Conservation (phyloP, 2,888 invertebrate species). For the Nemurella pictetii region DNA sequence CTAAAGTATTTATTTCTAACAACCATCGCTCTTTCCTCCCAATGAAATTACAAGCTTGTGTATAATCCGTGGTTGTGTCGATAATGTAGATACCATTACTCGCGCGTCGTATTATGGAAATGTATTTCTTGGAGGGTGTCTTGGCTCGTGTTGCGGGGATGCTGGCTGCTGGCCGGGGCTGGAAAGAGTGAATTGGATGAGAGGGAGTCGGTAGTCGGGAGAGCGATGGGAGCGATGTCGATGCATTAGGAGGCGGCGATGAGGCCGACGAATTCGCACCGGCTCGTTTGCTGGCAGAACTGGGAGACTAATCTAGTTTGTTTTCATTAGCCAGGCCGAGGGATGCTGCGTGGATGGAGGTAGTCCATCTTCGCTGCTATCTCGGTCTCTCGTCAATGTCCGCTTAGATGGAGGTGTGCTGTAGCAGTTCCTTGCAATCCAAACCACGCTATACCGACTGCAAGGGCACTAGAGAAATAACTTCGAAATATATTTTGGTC, state of each 20-base stretch:
- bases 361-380: neutral
- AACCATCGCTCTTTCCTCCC: too few species aligned
- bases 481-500: too few species aligned
- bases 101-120: neutral
- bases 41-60: neutral
- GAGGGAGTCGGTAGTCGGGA: neutral
- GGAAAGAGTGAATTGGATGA: constrained; percentile 25
- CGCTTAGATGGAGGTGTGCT: neutral
- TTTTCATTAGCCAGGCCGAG: neutral
- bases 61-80: neutral
- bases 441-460: too few species aligned
- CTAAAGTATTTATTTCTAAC: too few species aligned
- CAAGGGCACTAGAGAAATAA: too few species aligned
- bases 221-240: neutral
- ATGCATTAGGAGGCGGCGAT: constrained; percentile 25
- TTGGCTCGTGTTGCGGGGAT: neutral
- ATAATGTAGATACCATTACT: too few species aligned
- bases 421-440: neutral
- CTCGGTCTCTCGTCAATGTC: neutral
- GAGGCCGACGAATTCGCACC: constrained; percentile 22
- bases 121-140: neutral
- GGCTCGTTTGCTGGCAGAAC: neutral
- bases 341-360: neutral
- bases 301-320: neutral
- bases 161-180: neutral